Percentiles rank a stretch among this genome's conserved stretches.
Evolutionary conservation across 2,888 invertebrate genomes (phyloP).

Genomic region (Dicyrtoma fusca): DNA sequence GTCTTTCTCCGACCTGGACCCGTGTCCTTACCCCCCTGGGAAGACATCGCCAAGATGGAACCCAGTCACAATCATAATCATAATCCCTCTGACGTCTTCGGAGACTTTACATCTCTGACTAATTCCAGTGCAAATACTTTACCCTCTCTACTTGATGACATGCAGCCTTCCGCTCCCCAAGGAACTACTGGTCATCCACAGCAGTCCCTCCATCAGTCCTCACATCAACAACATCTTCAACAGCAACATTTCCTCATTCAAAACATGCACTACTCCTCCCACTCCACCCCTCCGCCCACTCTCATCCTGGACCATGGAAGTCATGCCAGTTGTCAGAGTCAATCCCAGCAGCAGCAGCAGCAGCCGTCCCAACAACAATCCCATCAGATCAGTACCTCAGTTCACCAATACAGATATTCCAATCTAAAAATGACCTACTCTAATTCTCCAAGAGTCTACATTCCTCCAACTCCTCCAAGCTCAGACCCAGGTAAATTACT

Average conservation of each 20-base stretch:
- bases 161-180: conserved; percentile 24
- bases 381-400: conserved; percentile 28
- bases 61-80: conserved; percentile 63
- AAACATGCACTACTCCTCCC: conserved; percentile 33
- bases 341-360: conserved; percentile 30
- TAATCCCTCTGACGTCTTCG: conserved; percentile 42
- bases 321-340: conserved; percentile 58
- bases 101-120: conserved; percentile 42
- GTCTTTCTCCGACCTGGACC: conserved; percentile 75
- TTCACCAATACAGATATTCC: conserved; percentile 52
- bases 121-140: conserved; percentile 34
- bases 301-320: conserved; percentile 57
- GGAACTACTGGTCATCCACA: conserved; percentile 30
- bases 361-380: conserved; percentile 16
- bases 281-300: conserved; percentile 57
- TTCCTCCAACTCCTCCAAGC: conserved; percentile 84
- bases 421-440: conserved; percentile 51
- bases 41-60: conserved; percentile 88
- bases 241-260: conserved; percentile 51
- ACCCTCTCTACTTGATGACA: conserved; percentile 45
- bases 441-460: conserved; percentile 67
- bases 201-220: conserved; percentile 58
- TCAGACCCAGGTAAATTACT: conserved; percentile 73
- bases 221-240: conserved; percentile 42
- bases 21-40: conserved; percentile 69